Base-by-base conservation (phyloP, 1,140 invertebrate species). In the Psix sp. region DNA sequence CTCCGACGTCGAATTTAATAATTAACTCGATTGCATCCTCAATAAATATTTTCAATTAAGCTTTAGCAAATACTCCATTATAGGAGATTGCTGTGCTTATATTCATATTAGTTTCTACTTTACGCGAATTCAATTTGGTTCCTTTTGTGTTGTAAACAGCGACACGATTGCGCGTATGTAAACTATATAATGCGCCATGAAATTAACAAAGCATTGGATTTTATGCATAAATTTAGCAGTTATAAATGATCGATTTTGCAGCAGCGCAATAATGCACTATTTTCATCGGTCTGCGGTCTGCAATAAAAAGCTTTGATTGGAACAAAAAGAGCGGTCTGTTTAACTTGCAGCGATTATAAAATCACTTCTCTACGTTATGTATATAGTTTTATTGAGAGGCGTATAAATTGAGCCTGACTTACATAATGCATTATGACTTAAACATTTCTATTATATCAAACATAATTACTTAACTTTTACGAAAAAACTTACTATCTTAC, bases 291-390 rank as follows among this genome's bases (percentile, higher is more conserved):
- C 63, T 43, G 26, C 21, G 33, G 1, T 13, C 17, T 21, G 35
- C 31, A 45, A 16, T 45, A 60, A 60, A 10, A 29, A 54, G 54
- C 26, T 59, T 68, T 51, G 20, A 51, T 67, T 45, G 26, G 20
- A 51, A 51, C 52, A 59, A 67, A 67, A 67, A 59, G 20, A 45
- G 39, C 17, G 35, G 11, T 35, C 36, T 57, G 52, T 51, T 67
- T 67, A 67, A 59, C 63, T 24, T 14, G 21, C 6, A 33, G 1
- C 20, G 45, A 67, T 67, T 67, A 59, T 59, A 67, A 67, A 59
- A 57, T 42, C 63, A 57, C 52, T 67, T 65, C 31, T n/a, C 31
- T 4, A 29, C 17, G n/a, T n/a, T 17, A 16, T 14, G 33, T 31
- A 29, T 45, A 51, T 49, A 43, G 38, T 59, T 67, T 67, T 51